Evolutionary conservation across 2,797 vertebrate genomes (phyloP).

Genomic region (Sebastes iracundus): DNA sequence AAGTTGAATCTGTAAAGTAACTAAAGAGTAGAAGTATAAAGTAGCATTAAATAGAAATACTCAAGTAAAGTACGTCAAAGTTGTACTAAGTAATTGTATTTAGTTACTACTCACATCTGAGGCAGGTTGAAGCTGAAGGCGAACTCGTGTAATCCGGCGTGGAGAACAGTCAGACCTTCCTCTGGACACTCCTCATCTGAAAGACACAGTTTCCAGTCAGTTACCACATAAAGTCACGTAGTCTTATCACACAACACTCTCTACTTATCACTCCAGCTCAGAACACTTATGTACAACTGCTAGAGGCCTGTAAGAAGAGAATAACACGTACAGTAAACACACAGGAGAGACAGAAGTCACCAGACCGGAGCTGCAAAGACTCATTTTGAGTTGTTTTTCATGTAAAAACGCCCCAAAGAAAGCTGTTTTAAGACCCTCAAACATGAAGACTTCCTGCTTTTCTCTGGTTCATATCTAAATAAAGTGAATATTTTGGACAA

Average conservation of each 20-base stretch:
- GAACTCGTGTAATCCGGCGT: slow-evolving; percentile 95
- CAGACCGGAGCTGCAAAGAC: too few species aligned
- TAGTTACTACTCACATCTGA: slow-evolving; percentile 89
- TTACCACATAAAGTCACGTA: too few species aligned
- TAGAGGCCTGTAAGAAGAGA: too few species aligned
- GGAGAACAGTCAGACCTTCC: slow-evolving; percentile 92
- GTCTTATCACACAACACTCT: too few species aligned
- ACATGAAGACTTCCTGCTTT: background rate
- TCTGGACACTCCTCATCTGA: slow-evolving; percentile 90
- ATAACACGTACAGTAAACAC: too few species aligned
- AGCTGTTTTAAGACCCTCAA: background rate
- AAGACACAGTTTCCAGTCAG: slow-evolving; percentile 33
- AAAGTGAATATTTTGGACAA: background rate
- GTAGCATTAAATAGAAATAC: background rate
- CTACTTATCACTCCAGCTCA: too few species aligned
- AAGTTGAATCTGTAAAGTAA: background rate
- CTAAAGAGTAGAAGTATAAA: background rate
- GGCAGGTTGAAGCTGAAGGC: slow-evolving; percentile 98
- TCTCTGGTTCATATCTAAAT: background rate
- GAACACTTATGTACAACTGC: too few species aligned
- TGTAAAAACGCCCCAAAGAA: too few species aligned
- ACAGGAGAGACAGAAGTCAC: too few species aligned
- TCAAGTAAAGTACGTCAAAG: background rate
- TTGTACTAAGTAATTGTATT: background rate
- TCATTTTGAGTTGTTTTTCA: too few species aligned